Conservation (phyloP, 2,113 vertebrate genomes). For the Phalacrocorax pelagicus region DNA sequence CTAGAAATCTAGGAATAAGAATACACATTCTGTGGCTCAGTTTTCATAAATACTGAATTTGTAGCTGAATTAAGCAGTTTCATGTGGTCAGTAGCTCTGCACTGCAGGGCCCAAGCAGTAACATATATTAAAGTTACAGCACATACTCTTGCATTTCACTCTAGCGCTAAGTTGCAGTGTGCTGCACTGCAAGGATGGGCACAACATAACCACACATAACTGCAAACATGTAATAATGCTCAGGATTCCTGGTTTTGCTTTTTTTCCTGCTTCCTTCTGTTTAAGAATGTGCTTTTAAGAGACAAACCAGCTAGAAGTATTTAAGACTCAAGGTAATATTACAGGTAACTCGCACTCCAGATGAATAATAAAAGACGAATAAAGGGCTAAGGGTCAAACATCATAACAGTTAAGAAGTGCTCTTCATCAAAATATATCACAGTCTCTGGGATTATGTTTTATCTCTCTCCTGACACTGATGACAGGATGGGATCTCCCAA, state of each 20-base stretch:
- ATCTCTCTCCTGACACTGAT: not conserved
- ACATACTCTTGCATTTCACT: not conserved
- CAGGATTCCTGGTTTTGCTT: not conserved
- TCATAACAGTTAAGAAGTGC: not conserved
- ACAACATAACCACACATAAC: not conserved
- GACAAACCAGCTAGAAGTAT: not conserved
- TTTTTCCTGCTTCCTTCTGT: not conserved
- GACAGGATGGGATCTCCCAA: not conserved
- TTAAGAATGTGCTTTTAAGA: not conserved
- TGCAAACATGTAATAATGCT: not conserved
- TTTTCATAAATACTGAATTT: not conserved
- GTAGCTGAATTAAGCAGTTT: not conserved
- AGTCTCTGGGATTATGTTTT: not conserved
- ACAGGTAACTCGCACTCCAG: not conserved
- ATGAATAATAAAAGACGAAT: slow-evolving; percentile 4
- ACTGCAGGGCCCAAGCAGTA: not conserved
- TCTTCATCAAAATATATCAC: not conserved
- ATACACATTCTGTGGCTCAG: not conserved
- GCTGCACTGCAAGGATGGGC: not conserved
- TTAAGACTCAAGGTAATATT: not conserved
- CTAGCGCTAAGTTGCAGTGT: not conserved
- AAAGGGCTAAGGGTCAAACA: not conserved
- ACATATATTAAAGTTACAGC: not conserved
- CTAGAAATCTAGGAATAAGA: not conserved
- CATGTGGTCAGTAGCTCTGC: not conserved